A percentile compares a stretch with the other conserved stretches of the same genome.
These are phyloP conservation scores for Tamandua tetradactyla DNA, from an alignment of 2,797 vertebrate genomes.

Conservation along the genomic window DNA sequence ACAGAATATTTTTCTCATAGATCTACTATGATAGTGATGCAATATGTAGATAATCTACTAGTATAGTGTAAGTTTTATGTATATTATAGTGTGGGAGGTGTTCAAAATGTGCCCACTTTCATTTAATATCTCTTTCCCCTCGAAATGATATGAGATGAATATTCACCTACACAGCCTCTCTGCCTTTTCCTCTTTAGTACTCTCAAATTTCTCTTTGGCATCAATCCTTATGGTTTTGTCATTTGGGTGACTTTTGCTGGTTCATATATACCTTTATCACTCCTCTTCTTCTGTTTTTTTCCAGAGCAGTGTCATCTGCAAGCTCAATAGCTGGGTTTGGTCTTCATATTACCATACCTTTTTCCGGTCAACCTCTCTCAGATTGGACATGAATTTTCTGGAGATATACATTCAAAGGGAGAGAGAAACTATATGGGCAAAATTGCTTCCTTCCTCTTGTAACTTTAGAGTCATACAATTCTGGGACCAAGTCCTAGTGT, in stretches of 20 bases:
- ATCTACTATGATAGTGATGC: not conserved
- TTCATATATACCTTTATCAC: not conserved
- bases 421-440: not conserved
- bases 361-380: not conserved
- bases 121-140: not conserved
- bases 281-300: not conserved
- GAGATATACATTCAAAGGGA: not conserved
- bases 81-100: not conserved
- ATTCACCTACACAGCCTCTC: not conserved
- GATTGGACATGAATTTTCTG: not conserved
- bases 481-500: not conserved
- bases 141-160: constrained; percentile 28
- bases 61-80: not conserved
- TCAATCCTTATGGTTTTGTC: constrained; percentile 8
- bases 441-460: not conserved
- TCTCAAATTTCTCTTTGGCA: not conserved
- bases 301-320: not conserved
- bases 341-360: not conserved
- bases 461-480: not conserved
- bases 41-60: constrained; percentile 3
- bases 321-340: not conserved
- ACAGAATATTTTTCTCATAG: not conserved
- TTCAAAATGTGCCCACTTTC: not conserved
- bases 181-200: not conserved
- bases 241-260: not conserved